Conservation (phyloP, 2,113 vertebrate species). For the Bubo bubo region DNA sequence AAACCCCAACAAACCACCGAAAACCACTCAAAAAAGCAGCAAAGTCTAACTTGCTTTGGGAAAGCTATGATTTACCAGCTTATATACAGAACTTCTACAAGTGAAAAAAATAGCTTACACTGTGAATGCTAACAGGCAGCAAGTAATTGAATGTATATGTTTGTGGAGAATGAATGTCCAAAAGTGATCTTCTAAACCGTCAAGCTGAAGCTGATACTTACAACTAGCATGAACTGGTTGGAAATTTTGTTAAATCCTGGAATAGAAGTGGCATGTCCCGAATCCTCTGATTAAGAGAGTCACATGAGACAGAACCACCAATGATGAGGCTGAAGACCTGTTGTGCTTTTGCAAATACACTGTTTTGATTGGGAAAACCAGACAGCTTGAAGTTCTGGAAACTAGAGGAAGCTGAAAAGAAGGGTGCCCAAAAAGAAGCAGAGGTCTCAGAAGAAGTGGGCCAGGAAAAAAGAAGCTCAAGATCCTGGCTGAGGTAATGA, state of each 20-base stretch:
- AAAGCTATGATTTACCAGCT: conserved; percentile 29
- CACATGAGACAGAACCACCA: background rate
- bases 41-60: background rate
- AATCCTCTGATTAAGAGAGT: background rate
- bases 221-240: background rate
- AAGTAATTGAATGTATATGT: background rate
- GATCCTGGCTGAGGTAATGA: background rate
- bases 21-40: background rate
- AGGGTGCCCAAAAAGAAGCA: background rate
- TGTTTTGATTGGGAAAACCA: background rate
- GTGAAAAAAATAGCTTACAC: background rate
- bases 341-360: background rate
- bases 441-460: background rate
- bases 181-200: background rate
- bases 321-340: background rate
- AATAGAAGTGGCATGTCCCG: background rate
- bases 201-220: background rate
- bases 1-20: too few relatives aligned
- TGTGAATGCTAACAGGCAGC: background rate
- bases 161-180: background rate
- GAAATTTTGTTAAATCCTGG: background rate
- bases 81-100: background rate
- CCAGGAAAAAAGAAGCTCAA: background rate
- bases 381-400: background rate
- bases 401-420: background rate